Evolutionary conservation across 2,113 vertebrate species (phyloP).

Genomic region (Leuciscus idus): DNA sequence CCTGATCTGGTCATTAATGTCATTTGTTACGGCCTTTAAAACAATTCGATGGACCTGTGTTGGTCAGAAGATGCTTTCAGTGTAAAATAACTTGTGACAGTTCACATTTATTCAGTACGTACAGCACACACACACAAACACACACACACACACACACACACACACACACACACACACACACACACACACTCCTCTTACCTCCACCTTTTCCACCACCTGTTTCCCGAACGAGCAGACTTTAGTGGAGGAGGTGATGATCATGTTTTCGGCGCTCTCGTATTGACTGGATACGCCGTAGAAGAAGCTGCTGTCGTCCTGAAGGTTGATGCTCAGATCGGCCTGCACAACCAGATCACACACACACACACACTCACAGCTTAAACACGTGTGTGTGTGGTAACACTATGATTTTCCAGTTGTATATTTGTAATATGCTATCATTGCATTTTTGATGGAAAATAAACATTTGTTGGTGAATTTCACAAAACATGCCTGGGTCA

Average conservation of each 20-base stretch:
- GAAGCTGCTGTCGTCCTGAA: conserved; percentile 89
- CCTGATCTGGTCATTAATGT: neutral
- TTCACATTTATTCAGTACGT: neutral
- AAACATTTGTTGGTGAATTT: neutral
- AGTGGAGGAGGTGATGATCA: conserved; percentile 95
- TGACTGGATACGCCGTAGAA: conserved; percentile 96
- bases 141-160: too few species aligned
- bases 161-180: too few species aligned
- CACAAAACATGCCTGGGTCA: neutral
- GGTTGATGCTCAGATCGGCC: conserved; percentile 91
- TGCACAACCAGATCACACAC: conserved; percentile 59
- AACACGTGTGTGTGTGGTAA: neutral
- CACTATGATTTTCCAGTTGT: neutral
- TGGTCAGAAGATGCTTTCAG: neutral
- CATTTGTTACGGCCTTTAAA: neutral
- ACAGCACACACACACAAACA: neutral
- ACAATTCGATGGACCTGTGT: neutral
- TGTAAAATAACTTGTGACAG: conserved; percentile 31
- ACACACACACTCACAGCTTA: too few species aligned
- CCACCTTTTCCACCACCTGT: conserved; percentile 96
- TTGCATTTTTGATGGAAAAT: neutral
- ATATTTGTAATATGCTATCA: neutral
- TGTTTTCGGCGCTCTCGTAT: conserved; percentile 92
- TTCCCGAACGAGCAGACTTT: conserved; percentile 98
- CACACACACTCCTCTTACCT: conserved; percentile 76